Evolutionary conservation across 2,888 invertebrate genomes (phyloP), one percentile per base, ranked within the genome.

Genomic region (Melanostoma mellinum): DNA sequence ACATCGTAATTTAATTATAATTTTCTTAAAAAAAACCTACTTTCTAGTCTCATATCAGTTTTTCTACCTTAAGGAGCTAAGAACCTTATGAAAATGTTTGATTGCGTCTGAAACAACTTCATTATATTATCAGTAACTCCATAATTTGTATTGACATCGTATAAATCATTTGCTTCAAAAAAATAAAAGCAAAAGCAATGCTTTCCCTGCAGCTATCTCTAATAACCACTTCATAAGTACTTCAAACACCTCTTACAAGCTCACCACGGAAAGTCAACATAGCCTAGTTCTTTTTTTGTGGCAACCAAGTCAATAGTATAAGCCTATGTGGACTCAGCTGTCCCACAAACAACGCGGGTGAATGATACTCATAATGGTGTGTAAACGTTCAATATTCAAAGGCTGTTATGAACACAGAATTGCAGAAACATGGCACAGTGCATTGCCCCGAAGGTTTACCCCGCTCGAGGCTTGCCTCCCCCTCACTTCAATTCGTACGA

Each of bases 371-470:
- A 73, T 82, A 73, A 73, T 40, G 40, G 40, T 30, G 42, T 38
- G 9, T 52, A 53, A n/a, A 53, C 38, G 36, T 81, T 76, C 60
- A 52, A 63, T 71, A 75, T 71, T 69, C 71, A 58, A 52, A 56
- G 52, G 52, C 65, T 67, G 81, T 72, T 76, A 69, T 78, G 73
- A 71, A 56, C 52, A 79, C 71, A 78, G 79, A 74, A 58, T 71
- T 78, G 78, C 84, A 75, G 58, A 65, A 78, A 67, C 69, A 50
- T 52, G 52, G 69, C 50, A 63, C 44, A 75, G 78, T 78, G 79
- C 84, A 84, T 79, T 84, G 84, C 84, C 84, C 84, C 61, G 69
- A 75, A 71, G 79, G 74, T 79, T 65, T 63, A 72, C 40, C 6
- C 38, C 4, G 36, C 9, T 40, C 42, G 48, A 36, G 44, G 48